phyloP scores from a whole-genome alignment of 2,113 vertebrate genomes.

The Aplodontia rufa region DNA sequence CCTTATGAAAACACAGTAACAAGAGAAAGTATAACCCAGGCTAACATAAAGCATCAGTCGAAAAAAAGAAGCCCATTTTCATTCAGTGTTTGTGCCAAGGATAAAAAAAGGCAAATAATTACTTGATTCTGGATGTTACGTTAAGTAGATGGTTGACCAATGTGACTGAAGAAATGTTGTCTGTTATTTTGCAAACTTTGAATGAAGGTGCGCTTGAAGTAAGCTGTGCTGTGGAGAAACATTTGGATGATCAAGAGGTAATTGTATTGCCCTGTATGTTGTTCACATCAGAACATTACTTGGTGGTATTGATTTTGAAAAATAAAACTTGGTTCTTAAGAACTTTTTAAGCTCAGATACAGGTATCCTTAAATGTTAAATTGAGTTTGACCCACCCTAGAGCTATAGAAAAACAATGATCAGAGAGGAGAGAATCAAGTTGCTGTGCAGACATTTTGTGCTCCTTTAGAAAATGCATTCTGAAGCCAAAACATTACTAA shows the following conservation, averaged over 20 bases:
- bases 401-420: slow-evolving; percentile 7
- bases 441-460: background rate
- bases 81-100: slow-evolving; percentile 11
- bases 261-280: background rate
- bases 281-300: background rate
- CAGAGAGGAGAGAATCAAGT: background rate
- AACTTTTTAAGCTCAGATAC: background rate
- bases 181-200: background rate
- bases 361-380: slow-evolving; percentile 44
- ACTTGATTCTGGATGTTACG: slow-evolving; percentile 16
- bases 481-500: too few relatives aligned
- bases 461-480: slow-evolving; percentile 27
- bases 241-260: slow-evolving; percentile 29
- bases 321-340: slow-evolving; percentile 33
- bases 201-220: background rate
- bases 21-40: background rate
- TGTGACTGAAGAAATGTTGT: background rate
- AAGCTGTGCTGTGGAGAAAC: background rate
- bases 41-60: background rate
- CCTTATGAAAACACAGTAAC: background rate
- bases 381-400: background rate
- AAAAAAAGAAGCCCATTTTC: background rate
- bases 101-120: slow-evolving; percentile 30
- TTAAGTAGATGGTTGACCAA: slow-evolving; percentile 7
- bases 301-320: slow-evolving; percentile 48